Base-by-base conservation (phyloP, 2,113 vertebrate genomes). In the Saccopteryx leptura region DNA sequence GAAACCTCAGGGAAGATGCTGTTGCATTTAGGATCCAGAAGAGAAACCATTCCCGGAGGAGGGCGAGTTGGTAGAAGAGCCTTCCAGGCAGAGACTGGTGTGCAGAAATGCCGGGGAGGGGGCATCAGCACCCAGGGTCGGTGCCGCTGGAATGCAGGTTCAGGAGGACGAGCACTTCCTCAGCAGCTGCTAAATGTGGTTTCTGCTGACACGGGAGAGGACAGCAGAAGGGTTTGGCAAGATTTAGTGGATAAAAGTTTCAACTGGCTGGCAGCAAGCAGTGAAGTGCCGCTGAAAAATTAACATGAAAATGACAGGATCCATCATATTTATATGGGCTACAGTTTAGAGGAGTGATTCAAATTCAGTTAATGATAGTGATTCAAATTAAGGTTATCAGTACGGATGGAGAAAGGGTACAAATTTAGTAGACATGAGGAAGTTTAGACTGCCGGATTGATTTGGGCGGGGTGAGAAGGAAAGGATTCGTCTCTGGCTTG, bases 161-260 rank as follows among this genome's bases (percentile, higher is more conserved):
- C 15, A 48, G 46, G 61, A 48, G n/a, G 61, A 26, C 17, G 39
- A 33, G n/a, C 61, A 33, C 48, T 78, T 87, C 50, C 69, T 33
- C 56, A 61, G 17, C 9, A 87, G 69, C 76, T 88, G 28, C 13
- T 65, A 24, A 56, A 79, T 50, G 46, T 61, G 46, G 28, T 24
- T 82, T 31, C 17, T 72, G 31, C 33, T 75, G n/a, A 52, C 33
- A 28, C 13, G 46, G 71, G 24, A 13, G 33, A 24, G 23, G 58
- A 48, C 14, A 23, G 24, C 33, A 93, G 75, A 92, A 74, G 76
- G 28, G 48, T 60, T 23, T 6, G 23, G 66, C 31, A 88, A n/a
- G 69, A 86, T 65, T 78, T 86, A 18, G 54, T 78, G 82, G 80
- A 72, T 86, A 90, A 78, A 95, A 65, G 21, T 69, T 82, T 91